Evolutionary conservation across 1,140 invertebrate genomes (phyloP).

Genomic region (Proales similis): DNA sequence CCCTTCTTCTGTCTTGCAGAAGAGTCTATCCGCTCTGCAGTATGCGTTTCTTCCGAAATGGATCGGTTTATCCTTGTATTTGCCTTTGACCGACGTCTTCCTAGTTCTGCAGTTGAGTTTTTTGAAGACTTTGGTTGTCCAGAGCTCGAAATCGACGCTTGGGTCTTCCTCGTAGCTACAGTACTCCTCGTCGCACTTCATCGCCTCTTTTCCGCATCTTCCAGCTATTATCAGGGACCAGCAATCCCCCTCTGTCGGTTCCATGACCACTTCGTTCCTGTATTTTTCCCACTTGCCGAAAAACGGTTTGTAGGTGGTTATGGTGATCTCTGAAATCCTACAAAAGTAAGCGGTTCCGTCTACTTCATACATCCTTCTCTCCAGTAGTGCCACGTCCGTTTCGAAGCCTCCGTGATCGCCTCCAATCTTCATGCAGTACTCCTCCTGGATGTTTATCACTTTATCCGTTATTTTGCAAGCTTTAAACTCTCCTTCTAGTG

Average conservation of each 20-base stretch:
- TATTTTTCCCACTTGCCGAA: conserved; percentile 14
- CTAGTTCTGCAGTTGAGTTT: no score
- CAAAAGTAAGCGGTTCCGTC: conserved; percentile 10
- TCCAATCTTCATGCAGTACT: conserved; percentile 1
- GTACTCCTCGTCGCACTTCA: conserved; percentile 3
- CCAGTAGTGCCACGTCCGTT: no score
- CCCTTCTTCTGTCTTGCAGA: no score
- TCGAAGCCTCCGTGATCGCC: no score
- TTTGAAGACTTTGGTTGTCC: no score
- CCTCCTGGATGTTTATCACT: conserved; percentile 1
- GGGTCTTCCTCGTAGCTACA: conserved; percentile 14
- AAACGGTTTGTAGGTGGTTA: conserved; percentile 17
- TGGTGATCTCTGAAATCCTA: conserved; percentile 4
- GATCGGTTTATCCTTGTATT: no score
- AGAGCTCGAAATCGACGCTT: no score
- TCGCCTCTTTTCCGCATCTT: conserved; percentile 12
- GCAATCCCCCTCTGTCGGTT: conserved; percentile 12
- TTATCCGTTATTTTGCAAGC: background rate
- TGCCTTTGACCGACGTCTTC: no score
- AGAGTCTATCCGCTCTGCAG: no score
- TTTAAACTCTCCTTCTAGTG: background rate
- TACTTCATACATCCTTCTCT: background rate
- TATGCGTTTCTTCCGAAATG: no score
- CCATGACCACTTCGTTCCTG: background rate
- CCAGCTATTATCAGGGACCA: conserved; percentile 21